Evolutionary conservation across 2,888 invertebrate genomes (phyloP).

Genomic region (Ephialtes manifestator): DNA sequence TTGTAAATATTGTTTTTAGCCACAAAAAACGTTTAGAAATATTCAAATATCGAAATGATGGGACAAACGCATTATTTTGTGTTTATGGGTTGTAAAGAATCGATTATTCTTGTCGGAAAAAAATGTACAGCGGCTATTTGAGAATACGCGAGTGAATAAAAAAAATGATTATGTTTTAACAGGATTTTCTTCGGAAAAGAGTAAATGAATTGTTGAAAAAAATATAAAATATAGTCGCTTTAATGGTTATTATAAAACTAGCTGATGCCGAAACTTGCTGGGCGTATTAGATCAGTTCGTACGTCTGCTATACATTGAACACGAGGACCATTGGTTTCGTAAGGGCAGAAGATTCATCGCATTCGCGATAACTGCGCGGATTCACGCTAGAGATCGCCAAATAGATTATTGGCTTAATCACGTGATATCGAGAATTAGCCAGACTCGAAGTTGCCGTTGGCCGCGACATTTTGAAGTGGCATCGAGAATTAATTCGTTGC

Average conservation of each 20-base stretch:
- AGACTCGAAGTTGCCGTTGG: conserved; percentile 47
- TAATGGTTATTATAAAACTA: background rate
- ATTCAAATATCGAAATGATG: background rate
- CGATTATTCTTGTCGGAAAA: background rate
- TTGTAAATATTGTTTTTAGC: background rate
- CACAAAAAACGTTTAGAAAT: too few relatives aligned
- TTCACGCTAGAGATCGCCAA: conserved; percentile 11
- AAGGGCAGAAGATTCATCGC: conserved; percentile 4
- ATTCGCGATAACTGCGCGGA: background rate
- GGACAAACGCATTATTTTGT: background rate
- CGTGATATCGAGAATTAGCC: conserved; percentile 51
- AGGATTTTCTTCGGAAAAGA: background rate
- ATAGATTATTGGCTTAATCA: conserved; percentile 39
- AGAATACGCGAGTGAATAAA: background rate
- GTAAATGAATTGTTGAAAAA: background rate
- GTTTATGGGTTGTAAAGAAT: background rate
- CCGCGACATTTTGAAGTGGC: conserved; percentile 62
- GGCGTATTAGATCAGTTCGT: background rate
- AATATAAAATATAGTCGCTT: background rate
- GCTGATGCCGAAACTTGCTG: background rate
- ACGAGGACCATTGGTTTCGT: background rate
- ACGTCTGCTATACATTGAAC: background rate
- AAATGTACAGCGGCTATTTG: background rate
- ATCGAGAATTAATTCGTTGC: conserved; percentile 77
- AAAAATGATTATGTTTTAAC: background rate